Evolutionary conservation across 35 echinoderm and acorn worm genomes (phyloP), one percentile per base, ranked within the genome.

Genomic region (Chiridota heheva): DNA sequence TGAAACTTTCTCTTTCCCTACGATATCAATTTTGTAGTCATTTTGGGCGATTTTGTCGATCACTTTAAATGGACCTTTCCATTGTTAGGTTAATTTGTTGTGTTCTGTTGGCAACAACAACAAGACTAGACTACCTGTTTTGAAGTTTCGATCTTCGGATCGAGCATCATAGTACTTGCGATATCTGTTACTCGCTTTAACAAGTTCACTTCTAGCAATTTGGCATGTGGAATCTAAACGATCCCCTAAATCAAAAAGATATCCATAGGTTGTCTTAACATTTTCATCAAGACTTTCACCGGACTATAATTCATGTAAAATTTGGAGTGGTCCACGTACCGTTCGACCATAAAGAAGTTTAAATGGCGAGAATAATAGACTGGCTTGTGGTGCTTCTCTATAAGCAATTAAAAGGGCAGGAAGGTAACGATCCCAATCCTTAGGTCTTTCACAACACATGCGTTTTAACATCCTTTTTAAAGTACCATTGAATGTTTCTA

Each of bases 241-340:
- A 24, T 86, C 44, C 55, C 40, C 51, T 35, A 62, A 63, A 73
- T 86, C 82, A 4, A 86, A 28, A 16, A 87, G 58, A 80, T 87
- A 87, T 36, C 80, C 72, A 68, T 87, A 87, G 10, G 61, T 67
- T 26, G 42, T 78, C 56, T 87, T 87, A 15, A 45, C 42, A 34
- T 80, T 73, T 33, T 33, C 29, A 15, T 42, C 48, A 8, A 13
- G 3, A 18, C 31, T 36, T 2, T 77, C 34, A n/a, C 42, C 80
- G 45, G 87, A 83, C 87, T 80, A 90, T 25, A 90, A 77, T 53
- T 90, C 87, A 36, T 51, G 74, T n/a, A 90, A 58, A 31, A 83
- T 84, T 10, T 22, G 35, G 67, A 90, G 73, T 1, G 87, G 87
- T 40, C 87, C 87, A 7, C 80, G 66, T 2, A 90, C 87, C 15